These are phyloP conservation scores for Marisa cornuarietis DNA, from an alignment of 1,140 invertebrate genomes.

Conservation along the genomic window DNA sequence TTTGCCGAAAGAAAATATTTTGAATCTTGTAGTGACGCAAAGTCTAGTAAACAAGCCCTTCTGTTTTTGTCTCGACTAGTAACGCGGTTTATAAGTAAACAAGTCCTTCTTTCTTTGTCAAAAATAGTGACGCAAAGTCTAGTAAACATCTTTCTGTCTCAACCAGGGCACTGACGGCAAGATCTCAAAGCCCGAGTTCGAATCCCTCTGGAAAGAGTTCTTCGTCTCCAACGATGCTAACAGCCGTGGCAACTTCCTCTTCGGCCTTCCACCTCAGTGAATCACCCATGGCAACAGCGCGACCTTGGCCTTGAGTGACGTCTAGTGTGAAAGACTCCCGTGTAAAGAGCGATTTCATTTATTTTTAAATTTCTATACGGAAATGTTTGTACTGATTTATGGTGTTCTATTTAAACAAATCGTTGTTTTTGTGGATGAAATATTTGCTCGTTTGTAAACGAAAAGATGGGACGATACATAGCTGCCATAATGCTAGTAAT, in stretches of 20 bases:
- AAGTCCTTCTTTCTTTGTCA: too few relatives aligned
- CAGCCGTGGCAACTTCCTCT: slow-evolving; percentile 44
- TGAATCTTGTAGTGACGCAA: too few relatives aligned
- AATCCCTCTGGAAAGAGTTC: slow-evolving; percentile 45
- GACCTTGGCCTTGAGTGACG: slow-evolving; percentile 9
- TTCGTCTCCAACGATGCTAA: slow-evolving; percentile 41
- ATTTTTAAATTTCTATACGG: too few relatives aligned
- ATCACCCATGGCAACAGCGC: slow-evolving; percentile 9
- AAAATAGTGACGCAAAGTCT: background rate
- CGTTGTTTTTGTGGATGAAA: too few relatives aligned
- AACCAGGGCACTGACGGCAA: slow-evolving; percentile 24
- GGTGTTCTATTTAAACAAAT: too few relatives aligned
- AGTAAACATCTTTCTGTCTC: background rate
- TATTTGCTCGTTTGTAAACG: too few relatives aligned
- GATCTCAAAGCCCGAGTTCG: slow-evolving; percentile 40
- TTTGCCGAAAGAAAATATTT: too few relatives aligned
- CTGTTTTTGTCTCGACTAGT: background rate
- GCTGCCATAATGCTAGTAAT: too few relatives aligned
- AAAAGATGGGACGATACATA: too few relatives aligned
- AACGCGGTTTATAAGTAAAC: background rate
- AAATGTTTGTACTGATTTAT: too few relatives aligned
- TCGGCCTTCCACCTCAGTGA: slow-evolving; percentile 33
- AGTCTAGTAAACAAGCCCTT: too few relatives aligned
- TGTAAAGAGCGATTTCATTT: slow-evolving; percentile 2
- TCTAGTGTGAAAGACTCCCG: slow-evolving; percentile 11